Evolutionary conservation across 1,140 invertebrate genomes (phyloP).

Genomic region (Stenopsyche tienmushanensis): DNA sequence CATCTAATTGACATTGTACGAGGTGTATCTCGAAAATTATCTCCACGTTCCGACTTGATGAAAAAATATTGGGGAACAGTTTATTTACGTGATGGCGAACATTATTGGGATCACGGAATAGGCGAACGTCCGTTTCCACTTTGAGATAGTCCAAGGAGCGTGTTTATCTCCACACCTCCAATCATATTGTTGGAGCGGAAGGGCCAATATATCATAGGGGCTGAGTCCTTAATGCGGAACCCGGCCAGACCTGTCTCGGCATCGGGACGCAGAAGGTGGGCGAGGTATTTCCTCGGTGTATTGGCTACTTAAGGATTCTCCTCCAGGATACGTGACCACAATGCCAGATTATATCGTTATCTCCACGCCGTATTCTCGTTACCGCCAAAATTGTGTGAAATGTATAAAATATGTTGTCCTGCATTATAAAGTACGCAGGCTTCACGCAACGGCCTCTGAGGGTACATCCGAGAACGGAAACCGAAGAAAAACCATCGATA

Average conservation of each 20-base stretch:
- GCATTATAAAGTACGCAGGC: slow-evolving; percentile 25
- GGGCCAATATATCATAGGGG: slow-evolving; percentile 17
- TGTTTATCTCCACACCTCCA: slow-evolving; percentile 25
- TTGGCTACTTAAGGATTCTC: slow-evolving; percentile 41
- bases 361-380: slow-evolving; percentile 30
- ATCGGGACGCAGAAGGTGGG: slow-evolving; percentile 16
- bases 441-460: background rate
- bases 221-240: background rate
- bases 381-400: slow-evolving; percentile 38
- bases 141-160: too few relatives aligned
- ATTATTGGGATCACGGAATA: background rate
- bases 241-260: background rate
- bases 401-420: slow-evolving; percentile 37
- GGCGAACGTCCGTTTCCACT: too few relatives aligned
- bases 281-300: slow-evolving; percentile 31
- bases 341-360: slow-evolving; percentile 40
- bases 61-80: background rate
- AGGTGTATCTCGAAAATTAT: too few relatives aligned
- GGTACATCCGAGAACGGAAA: background rate
- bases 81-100: too few relatives aligned
- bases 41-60: background rate
- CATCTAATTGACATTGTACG: too few relatives aligned
- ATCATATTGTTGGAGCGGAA: slow-evolving; percentile 17
- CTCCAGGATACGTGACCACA: slow-evolving; percentile 35
- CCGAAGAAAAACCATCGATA: too few relatives aligned